phyloP scores from a whole-genome alignment of 1,140 invertebrate genomes.

The Linepithema humile region DNA sequence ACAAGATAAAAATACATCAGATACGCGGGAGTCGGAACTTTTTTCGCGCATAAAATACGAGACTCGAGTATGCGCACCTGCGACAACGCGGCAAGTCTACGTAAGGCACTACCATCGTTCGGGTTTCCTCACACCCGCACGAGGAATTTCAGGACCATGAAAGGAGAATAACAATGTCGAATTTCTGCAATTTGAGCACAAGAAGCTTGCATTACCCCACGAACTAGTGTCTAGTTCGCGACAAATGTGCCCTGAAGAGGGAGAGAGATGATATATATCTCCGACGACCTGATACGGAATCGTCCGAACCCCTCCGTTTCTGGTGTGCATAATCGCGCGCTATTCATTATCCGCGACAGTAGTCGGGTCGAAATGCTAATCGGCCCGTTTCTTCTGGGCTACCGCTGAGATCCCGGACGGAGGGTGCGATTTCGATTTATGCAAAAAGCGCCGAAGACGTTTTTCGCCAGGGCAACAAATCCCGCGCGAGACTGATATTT shows the following conservation, averaged over 20 bases:
- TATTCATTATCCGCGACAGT: slow-evolving; percentile 57
- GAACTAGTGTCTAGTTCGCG: slow-evolving; percentile 32
- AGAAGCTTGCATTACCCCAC: slow-evolving; percentile 45
- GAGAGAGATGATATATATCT: slow-evolving; percentile 43
- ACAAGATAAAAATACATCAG: slow-evolving; percentile 24
- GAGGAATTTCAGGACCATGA: slow-evolving; percentile 16
- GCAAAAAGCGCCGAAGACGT: slow-evolving; percentile 47
- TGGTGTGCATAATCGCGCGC: slow-evolving; percentile 53
- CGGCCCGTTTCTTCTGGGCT: slow-evolving; percentile 33
- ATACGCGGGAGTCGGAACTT: slow-evolving; percentile 13
- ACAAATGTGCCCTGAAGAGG: slow-evolving; percentile 6
- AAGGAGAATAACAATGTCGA: slow-evolving; percentile 66
- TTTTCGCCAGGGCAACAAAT: background rate
- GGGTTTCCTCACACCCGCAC: background rate
- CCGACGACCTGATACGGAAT: slow-evolving; percentile 38
- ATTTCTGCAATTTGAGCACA: slow-evolving; percentile 64
- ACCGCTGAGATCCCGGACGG: slow-evolving; percentile 26
- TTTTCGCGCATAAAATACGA: slow-evolving; percentile 48
- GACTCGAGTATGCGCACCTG: slow-evolving; percentile 53
- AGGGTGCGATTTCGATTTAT: slow-evolving; percentile 28
- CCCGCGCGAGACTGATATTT: slow-evolving; percentile 2
- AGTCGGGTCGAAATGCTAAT: slow-evolving; percentile 56
- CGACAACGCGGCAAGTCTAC: slow-evolving; percentile 36
- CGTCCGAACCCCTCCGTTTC: slow-evolving; percentile 24
- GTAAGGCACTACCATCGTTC: slow-evolving; percentile 10